phyloP scores from a whole-genome alignment of 2,797 vertebrate genomes.

The Syncerus caffer region DNA sequence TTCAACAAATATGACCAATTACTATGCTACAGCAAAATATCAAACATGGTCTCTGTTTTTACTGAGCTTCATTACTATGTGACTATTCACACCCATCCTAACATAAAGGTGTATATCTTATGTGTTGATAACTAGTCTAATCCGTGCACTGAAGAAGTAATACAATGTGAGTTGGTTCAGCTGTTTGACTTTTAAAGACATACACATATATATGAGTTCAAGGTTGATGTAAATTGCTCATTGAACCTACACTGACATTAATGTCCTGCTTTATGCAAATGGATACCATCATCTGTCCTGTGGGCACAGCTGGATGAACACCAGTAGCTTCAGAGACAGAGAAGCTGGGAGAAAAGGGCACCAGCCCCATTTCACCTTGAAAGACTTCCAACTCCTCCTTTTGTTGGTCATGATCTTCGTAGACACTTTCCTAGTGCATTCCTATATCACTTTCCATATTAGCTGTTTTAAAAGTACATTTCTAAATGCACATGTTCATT shows the following conservation, averaged over 20 bases:
- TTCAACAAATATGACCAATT: neutral
- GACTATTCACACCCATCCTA: neutral
- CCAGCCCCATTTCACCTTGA: conserved; percentile 25
- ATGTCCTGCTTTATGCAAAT: conserved; percentile 58
- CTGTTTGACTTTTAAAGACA: conserved; percentile 42
- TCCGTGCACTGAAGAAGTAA: neutral
- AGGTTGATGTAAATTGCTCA: conserved; percentile 35
- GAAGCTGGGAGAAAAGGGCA: neutral
- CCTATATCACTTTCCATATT: neutral
- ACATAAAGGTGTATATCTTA: neutral
- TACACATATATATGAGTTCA: conserved; percentile 13
- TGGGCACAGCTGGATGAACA: neutral
- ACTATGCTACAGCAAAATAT: neutral
- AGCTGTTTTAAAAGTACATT: neutral
- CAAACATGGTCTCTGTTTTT: neutral
- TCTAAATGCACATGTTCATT: neutral
- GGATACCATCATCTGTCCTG: neutral
- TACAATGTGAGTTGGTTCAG: neutral
- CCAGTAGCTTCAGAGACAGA: neutral
- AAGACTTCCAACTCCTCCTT: neutral
- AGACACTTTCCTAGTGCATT: neutral
- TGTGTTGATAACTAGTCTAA: neutral
- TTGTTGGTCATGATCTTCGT: neutral
- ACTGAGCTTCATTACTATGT: neutral
- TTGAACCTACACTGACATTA: conserved; percentile 50